A percentile compares a stretch with the other conserved stretches of the same genome.
phyloP scores from a whole-genome alignment of 2,113 vertebrate genomes.

The Callospermophilus lateralis region DNA sequence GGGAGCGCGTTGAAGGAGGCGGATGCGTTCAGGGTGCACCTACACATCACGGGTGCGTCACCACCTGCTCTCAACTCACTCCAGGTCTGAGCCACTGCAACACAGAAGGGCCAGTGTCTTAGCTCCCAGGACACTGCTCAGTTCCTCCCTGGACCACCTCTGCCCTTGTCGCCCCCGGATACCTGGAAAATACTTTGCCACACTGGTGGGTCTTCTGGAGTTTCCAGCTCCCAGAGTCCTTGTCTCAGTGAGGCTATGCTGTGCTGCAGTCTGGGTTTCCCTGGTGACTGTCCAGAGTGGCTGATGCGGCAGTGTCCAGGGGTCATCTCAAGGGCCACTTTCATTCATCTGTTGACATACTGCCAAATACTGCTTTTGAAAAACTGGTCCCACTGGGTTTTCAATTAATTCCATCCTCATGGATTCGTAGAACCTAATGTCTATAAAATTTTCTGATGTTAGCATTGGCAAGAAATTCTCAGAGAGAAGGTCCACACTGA shows the following conservation, averaged over 20 bases:
- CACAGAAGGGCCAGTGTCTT: background rate
- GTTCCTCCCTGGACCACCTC: background rate
- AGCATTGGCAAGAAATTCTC: background rate
- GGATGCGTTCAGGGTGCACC: background rate
- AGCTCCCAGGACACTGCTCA: accelerated
- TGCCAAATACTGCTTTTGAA: background rate
- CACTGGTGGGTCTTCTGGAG: background rate
- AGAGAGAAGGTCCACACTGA: background rate
- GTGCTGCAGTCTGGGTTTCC: background rate
- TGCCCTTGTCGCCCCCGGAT: background rate
- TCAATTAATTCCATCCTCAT: background rate
- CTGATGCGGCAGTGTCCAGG: too few relatives aligned
- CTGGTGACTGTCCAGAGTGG: too few relatives aligned
- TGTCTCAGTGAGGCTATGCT: background rate
- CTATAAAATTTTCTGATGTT: background rate
- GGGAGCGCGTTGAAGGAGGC: background rate
- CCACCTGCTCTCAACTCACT: background rate
- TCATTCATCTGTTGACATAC: accelerated
- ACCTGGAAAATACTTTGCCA: background rate
- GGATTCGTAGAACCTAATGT: background rate
- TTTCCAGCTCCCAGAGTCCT: background rate
- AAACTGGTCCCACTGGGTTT: background rate
- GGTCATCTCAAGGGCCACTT: background rate
- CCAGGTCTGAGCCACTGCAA: background rate
- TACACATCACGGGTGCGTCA: background rate